Conservation (phyloP, 2,888 invertebrate genomes). For the Mimas tiliae region DNA sequence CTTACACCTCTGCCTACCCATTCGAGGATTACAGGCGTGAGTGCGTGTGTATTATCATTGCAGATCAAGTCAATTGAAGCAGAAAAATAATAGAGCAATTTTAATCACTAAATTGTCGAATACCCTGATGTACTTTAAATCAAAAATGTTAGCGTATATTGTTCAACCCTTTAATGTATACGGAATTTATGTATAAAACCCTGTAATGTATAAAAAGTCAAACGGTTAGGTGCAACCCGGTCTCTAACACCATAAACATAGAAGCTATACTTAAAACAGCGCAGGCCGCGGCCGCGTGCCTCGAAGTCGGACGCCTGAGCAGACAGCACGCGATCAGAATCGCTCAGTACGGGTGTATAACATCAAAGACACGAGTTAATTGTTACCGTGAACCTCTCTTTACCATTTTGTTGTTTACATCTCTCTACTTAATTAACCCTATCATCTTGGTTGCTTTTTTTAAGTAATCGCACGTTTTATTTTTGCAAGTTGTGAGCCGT, state of each 20-base stretch:
- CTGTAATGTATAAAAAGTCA: background rate
- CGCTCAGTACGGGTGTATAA: background rate
- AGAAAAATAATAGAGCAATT: too few species aligned
- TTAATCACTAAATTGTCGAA: too few species aligned
- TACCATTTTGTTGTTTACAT: conserved; percentile 14
- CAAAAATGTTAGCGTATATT: too few species aligned
- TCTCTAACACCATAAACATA: background rate
- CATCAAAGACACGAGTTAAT: conserved; percentile 18
- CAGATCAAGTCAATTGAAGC: too few species aligned
- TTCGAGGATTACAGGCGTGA: too few species aligned
- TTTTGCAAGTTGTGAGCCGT: background rate
- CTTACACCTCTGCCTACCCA: too few species aligned
- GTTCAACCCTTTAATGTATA: too few species aligned
- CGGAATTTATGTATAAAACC: too few species aligned
- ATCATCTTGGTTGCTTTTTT: conserved; percentile 7
- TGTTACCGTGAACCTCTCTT: conserved; percentile 20
- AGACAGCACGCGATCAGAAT: conserved; percentile 10
- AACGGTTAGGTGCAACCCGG: background rate
- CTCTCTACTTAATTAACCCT: conserved; percentile 8
- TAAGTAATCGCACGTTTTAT: background rate
- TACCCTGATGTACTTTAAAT: too few species aligned
- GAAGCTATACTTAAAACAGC: too few species aligned
- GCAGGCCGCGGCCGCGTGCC: conserved; percentile 7
- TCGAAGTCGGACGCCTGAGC: conserved; percentile 3
- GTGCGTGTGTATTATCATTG: too few species aligned